Evolutionary conservation across 2,888 invertebrate genomes (phyloP).

Genomic region (Andrena dorsata): DNA sequence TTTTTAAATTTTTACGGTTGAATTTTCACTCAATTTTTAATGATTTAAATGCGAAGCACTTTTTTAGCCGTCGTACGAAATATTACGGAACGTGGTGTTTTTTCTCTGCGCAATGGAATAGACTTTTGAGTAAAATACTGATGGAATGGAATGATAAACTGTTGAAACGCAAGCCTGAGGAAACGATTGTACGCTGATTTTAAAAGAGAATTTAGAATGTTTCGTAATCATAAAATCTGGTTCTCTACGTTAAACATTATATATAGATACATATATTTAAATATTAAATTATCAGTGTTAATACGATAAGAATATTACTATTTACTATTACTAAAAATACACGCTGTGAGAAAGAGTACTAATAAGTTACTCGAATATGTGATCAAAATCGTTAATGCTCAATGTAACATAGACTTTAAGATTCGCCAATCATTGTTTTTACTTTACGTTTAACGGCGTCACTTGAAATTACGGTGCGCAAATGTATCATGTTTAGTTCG

Average conservation of each 20-base stretch:
- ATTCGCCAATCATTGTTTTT: conserved; percentile 8
- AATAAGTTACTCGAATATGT: conserved; percentile 1
- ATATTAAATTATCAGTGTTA: conserved; percentile 27
- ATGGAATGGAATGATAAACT: conserved; percentile 1
- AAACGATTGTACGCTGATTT: background rate
- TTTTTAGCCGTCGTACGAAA: conserved; percentile 1
- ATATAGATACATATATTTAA: background rate
- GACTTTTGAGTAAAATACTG: conserved; percentile 11
- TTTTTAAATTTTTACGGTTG: conserved; percentile 11
- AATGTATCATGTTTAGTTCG: conserved; percentile 18
- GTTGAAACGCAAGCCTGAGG: background rate
- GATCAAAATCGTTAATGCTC: background rate
- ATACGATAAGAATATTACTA: conserved; percentile 6
- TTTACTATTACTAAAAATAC: conserved; percentile 12
- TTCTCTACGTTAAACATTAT: conserved; percentile 59
- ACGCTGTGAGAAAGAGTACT: background rate
- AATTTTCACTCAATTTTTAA: conserved; percentile 9
- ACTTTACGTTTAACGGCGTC: conserved; percentile 10
- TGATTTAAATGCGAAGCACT: conserved; percentile 5
- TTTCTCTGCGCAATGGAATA: conserved; percentile 24
- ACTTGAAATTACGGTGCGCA: background rate
- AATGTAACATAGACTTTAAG: conserved; percentile 4
- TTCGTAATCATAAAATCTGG: conserved; percentile 28
- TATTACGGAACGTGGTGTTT: conserved; percentile 6
- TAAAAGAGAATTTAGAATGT: conserved; percentile 23